phyloP scores from a whole-genome alignment of 2,797 vertebrate species.

The Channallabes apus region DNA sequence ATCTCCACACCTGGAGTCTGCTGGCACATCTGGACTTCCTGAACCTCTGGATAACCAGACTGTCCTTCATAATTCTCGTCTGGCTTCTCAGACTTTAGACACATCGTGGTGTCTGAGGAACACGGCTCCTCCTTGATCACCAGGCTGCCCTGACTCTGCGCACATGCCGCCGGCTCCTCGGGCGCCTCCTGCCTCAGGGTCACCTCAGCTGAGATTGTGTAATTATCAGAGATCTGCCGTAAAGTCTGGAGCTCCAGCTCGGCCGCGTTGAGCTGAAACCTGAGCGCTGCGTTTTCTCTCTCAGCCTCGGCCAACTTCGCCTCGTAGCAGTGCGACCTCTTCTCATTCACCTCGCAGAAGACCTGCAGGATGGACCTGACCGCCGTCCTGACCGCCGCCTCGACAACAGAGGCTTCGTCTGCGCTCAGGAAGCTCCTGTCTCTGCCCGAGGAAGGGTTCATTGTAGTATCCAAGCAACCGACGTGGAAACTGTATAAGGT shows the following conservation, averaged over 20 bases:
- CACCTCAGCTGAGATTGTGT: constrained; percentile 17
- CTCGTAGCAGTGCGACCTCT: constrained; percentile 39
- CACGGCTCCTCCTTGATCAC: constrained; percentile 67
- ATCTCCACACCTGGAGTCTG: neutral
- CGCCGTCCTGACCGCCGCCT: constrained; percentile 51
- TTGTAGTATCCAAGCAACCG: neutral
- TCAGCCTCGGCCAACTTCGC: constrained; percentile 48
- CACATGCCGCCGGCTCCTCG: too few species aligned
- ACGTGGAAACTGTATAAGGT: neutral
- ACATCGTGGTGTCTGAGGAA: constrained; percentile 56
- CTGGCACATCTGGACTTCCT: neutral
- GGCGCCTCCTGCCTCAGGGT: constrained; percentile 22
- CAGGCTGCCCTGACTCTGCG: neutral
- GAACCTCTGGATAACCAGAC: constrained; percentile 28
- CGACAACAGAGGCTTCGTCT: constrained; percentile 43
- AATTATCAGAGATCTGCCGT: constrained; percentile 17
- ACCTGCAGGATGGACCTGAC: constrained; percentile 49
- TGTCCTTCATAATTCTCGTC: constrained; percentile 54
- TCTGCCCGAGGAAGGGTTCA: constrained; percentile 1
- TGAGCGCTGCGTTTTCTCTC: constrained; percentile 47
- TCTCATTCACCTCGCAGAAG: constrained; percentile 39
- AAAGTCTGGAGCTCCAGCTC: constrained; percentile 47
- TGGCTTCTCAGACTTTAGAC: constrained; percentile 67
- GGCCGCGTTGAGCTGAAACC: constrained; percentile 32
- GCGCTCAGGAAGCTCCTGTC: constrained; percentile 20